Conservation (phyloP, 2,113 vertebrate species). For the Dissostichus mawsoni region DNA sequence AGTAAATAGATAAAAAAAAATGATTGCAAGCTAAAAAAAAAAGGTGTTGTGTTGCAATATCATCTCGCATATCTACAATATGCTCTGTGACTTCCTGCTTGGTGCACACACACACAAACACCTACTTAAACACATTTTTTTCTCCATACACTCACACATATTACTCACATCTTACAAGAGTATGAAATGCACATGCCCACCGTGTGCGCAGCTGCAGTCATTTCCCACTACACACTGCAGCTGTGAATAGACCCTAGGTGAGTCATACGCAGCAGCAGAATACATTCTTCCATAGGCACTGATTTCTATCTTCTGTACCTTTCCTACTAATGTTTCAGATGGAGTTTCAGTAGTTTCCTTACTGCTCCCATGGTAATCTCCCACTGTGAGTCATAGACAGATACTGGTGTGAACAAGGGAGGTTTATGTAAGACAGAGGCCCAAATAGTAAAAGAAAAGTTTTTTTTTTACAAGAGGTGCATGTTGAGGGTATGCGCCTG, state of each 20-base stretch:
- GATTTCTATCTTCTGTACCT: conserved; percentile 53
- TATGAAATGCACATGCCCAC: conserved; percentile 6
- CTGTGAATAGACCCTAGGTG: conserved; percentile 50
- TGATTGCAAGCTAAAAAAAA: background rate
- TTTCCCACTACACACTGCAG: conserved; percentile 15
- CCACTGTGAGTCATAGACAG: conserved; percentile 63
- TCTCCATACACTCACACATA: conserved; percentile 51
- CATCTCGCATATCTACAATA: conserved; percentile 1
- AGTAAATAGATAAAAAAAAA: too few relatives aligned
- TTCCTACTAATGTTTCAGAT: conserved; percentile 48
- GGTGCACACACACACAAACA: conserved; percentile 18
- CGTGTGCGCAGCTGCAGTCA: conserved; percentile 28
- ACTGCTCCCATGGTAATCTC: conserved; percentile 49
- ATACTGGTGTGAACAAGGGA: conserved; percentile 19
- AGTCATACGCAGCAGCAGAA: conserved; percentile 60
- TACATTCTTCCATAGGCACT: conserved; percentile 43
- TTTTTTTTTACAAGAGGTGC: conserved; percentile 27
- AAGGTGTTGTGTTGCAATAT: background rate
- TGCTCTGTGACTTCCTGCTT: conserved; percentile 22
- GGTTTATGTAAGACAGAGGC: conserved; percentile 43
- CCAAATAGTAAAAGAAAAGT: conserved; percentile 19
- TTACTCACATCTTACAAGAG: conserved; percentile 28
- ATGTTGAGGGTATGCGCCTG: conserved; percentile 27
- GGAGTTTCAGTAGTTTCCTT: conserved; percentile 36
- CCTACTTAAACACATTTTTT: conserved; percentile 27